A percentile compares a stretch with the other conserved stretches of the same genome.
phyloP scores from a whole-genome alignment of 2,888 invertebrate genomes.

The Acanthosepion lycidas region DNA sequence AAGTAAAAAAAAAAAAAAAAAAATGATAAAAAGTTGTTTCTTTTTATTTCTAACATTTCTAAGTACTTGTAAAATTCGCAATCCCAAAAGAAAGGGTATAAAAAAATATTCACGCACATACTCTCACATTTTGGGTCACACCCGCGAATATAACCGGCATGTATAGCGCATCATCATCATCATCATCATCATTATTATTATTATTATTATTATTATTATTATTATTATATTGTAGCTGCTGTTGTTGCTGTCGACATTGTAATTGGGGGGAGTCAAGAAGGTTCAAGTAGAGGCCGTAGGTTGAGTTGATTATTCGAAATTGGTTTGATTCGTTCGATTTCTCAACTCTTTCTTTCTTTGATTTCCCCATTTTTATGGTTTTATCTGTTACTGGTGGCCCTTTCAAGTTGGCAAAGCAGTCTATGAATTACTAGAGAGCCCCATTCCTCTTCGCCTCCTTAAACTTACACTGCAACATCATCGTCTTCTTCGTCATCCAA shows the following conservation, averaged over 20 bases:
- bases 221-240: background rate
- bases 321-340: background rate
- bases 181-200: background rate
- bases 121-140: background rate
- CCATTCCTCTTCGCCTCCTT: background rate
- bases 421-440: no score
- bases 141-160: background rate
- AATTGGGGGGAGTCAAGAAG: background rate
- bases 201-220: background rate
- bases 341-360: background rate
- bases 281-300: background rate
- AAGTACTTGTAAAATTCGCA: background rate
- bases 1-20: no score
- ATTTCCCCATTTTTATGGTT: background rate
- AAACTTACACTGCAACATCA: background rate
- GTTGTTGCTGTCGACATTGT: background rate
- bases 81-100: background rate
- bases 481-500: background rate
- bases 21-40: no score
- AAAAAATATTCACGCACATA: background rate
- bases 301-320: background rate
- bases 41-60: no score
- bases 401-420: background rate
- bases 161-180: no score
- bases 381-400: background rate